Evolutionary conservation across 2,797 vertebrate species (phyloP).

Genomic region (Emydoidea blandingii): DNA sequence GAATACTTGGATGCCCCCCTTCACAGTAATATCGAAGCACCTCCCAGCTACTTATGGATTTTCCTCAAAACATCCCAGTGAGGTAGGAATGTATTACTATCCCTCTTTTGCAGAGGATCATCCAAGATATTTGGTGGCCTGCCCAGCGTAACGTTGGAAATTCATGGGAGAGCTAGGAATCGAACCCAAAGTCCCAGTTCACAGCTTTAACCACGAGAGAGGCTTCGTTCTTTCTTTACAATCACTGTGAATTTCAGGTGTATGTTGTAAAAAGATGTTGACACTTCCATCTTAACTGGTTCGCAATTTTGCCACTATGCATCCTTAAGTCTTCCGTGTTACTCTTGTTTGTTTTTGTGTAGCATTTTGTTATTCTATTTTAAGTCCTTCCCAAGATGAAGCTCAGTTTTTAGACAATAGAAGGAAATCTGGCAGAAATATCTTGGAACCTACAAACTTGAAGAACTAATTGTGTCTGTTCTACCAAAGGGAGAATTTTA

Average conservation of each 20-base stretch:
- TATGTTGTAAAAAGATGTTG: neutral
- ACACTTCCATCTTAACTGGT: conserved; percentile 2
- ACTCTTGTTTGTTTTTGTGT: neutral
- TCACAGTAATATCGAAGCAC: conserved; percentile 22
- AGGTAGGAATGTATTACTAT: conserved; percentile 46
- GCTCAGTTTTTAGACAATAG: neutral
- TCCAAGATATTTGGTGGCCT: conserved; percentile 71
- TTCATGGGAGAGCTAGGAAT: conserved; percentile 53
- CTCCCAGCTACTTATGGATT: conserved; percentile 25
- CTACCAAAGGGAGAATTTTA: neutral
- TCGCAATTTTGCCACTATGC: conserved; percentile 10
- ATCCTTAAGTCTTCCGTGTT: neutral
- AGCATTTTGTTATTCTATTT: neutral
- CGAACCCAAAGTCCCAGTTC: conserved; percentile 41
- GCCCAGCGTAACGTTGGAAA: neutral
- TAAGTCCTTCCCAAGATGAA: neutral
- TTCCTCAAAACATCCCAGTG: conserved; percentile 57
- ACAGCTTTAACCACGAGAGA: neutral
- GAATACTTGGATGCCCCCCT: conserved; percentile 22
- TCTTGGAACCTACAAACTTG: neutral
- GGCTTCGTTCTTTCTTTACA: neutral
- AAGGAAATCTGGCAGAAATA: neutral
- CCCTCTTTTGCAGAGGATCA: conserved; percentile 68
- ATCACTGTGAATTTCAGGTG: conserved; percentile 48
- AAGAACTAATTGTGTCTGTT: neutral